Evolutionary conservation across 1,140 invertebrate species (phyloP).

Genomic region (Drosophila seguyi): DNA sequence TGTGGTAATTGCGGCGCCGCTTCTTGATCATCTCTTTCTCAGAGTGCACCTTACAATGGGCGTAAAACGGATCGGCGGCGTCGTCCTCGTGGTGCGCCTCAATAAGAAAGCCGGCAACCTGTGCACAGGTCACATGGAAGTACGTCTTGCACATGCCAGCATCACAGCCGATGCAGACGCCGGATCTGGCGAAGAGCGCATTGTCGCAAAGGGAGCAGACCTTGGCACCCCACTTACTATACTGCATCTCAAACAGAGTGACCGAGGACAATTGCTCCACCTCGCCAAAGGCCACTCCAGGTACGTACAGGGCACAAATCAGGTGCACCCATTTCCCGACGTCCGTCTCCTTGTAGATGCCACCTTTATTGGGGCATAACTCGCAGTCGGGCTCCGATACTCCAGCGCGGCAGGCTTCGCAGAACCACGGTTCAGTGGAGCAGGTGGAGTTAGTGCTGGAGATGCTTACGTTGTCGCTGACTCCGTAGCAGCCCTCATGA

Average conservation of each 20-base stretch:
- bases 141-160: slow-evolving; percentile 98
- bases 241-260: slow-evolving; percentile 98
- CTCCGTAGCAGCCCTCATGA: slow-evolving; percentile 98
- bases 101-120: slow-evolving; percentile 95
- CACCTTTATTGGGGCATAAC: slow-evolving; percentile 94
- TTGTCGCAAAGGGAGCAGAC: slow-evolving; percentile 95
- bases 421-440: slow-evolving; percentile 99
- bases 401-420: slow-evolving; percentile 98
- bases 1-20: slow-evolving; percentile 94
- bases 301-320: slow-evolving; percentile 98
- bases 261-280: slow-evolving; percentile 94
- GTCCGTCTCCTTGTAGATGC: slow-evolving; percentile 98
- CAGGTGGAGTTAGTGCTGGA: slow-evolving; percentile 95
- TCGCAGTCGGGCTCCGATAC: slow-evolving; percentile 94
- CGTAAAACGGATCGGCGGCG: slow-evolving; percentile 98
- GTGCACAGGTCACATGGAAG: slow-evolving; percentile 99
- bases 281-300: slow-evolving; percentile 98
- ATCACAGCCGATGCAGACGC: slow-evolving; percentile 98
- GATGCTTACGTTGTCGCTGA: slow-evolving; percentile 95
- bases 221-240: slow-evolving; percentile 97
- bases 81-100: slow-evolving; percentile 97
- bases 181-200: slow-evolving; percentile 93
- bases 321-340: slow-evolving; percentile 99
- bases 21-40: slow-evolving; percentile 92
- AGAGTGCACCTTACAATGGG: slow-evolving; percentile 97